A percentile compares a stretch with the other conserved stretches of the same genome.
Conservation (phyloP, 2,888 invertebrate genomes). For the Xestia c-nigrum region DNA sequence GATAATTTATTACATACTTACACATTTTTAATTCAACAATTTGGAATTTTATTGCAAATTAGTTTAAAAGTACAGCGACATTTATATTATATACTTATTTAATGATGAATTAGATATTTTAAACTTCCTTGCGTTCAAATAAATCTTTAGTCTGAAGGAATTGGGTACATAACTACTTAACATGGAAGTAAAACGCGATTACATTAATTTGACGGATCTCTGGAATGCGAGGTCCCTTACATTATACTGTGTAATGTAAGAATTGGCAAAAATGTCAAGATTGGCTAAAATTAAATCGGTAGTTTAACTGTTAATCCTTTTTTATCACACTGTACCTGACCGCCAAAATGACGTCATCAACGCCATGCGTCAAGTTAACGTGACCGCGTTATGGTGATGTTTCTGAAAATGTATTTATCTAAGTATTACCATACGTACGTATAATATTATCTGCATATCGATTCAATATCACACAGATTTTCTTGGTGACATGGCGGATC, state of each 20-base stretch:
- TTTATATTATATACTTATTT: conserved; percentile 22
- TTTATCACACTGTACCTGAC: no score
- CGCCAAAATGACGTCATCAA: no score
- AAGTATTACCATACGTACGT: background rate
- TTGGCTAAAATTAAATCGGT: no score
- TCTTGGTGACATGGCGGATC: background rate
- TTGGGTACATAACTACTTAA: background rate
- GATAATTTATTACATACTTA: background rate
- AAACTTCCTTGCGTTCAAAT: background rate
- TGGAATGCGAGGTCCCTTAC: no score
- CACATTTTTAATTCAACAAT: conserved; percentile 6
- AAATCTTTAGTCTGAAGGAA: background rate
- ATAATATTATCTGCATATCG: background rate
- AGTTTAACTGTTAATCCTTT: no score
- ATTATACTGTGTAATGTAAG: no score
- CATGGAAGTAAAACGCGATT: no score
- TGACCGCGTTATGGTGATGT: background rate
- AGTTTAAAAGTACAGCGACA: conserved; percentile 45
- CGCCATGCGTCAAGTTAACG: no score
- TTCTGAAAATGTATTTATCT: background rate
- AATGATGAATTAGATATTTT: conserved; percentile 17
- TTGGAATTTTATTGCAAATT: conserved; percentile 49
- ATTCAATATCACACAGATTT: background rate
- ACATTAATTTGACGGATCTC: no score
- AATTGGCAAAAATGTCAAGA: no score